Evolutionary conservation across 2,888 invertebrate genomes (phyloP).

Genomic region (Oxycera nigricornis): DNA sequence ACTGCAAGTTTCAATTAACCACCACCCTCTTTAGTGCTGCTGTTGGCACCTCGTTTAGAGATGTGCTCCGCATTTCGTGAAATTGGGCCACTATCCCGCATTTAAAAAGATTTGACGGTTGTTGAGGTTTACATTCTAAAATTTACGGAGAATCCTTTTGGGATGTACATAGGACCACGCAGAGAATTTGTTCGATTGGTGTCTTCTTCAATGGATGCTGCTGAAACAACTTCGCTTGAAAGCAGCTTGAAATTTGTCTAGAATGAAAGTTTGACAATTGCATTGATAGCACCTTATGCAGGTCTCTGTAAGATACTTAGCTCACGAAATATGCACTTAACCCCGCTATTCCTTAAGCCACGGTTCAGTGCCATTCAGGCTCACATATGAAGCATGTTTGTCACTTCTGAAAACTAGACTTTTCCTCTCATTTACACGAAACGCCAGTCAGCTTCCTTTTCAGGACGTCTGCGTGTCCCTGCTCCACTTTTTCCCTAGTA

Average conservation of each 20-base stretch:
- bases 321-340: too few relatives aligned
- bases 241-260: background rate
- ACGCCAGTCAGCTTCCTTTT: background rate
- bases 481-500: background rate
- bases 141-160: too few relatives aligned
- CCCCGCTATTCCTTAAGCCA: too few relatives aligned
- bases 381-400: background rate
- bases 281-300: background rate
- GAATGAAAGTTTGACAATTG: background rate
- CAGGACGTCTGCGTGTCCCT: background rate
- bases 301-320: background rate
- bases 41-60: background rate
- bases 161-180: too few relatives aligned
- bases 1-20: background rate
- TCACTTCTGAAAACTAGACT: background rate
- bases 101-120: background rate
- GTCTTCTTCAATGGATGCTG: too few relatives aligned
- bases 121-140: background rate
- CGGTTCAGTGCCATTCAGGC: too few relatives aligned
- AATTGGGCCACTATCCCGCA: background rate
- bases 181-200: background rate
- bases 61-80: background rate
- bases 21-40: background rate
- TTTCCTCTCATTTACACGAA: background rate
- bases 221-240: too few relatives aligned